A percentile compares a stretch with the other conserved stretches of the same genome.
Evolutionary conservation across 2,113 vertebrate genomes (phyloP).

Genomic region (Tyto alba): DNA sequence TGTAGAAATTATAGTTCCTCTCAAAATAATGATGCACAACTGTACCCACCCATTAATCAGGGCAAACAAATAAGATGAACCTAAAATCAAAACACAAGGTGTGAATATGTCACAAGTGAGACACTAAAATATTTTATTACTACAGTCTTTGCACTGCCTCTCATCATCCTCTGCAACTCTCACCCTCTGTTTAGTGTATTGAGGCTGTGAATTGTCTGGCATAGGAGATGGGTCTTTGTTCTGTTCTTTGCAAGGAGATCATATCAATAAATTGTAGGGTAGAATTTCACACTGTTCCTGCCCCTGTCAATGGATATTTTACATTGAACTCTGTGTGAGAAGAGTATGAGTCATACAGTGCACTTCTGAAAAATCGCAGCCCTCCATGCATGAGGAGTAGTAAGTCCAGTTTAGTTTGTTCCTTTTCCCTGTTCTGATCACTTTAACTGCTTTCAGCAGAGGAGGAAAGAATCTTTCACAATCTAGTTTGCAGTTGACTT

Average conservation of each 20-base stretch:
- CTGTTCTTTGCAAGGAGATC: conserved; percentile 30
- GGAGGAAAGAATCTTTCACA: conserved; percentile 4
- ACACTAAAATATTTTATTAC: neutral
- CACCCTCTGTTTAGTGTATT: neutral
- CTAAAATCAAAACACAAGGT: neutral
- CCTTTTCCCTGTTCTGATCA: neutral
- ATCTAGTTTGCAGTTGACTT: neutral
- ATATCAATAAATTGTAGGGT: conserved; percentile 34
- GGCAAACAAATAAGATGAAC: neutral
- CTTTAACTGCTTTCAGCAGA: neutral
- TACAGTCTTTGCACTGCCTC: neutral
- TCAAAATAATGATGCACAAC: neutral
- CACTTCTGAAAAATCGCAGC: neutral
- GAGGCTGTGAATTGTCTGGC: neutral
- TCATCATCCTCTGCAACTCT: neutral
- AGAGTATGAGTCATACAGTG: neutral
- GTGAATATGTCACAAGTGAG: neutral
- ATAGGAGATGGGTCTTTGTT: neutral
- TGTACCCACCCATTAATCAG: neutral
- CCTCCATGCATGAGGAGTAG: neutral
- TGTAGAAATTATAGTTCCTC: neutral
- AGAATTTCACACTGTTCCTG: conserved; percentile 30
- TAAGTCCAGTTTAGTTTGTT: conserved; percentile 1
- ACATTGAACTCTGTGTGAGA: neutral
- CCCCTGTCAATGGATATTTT: conserved; percentile 14